A percentile compares a stretch with the other conserved stretches of the same genome.
These are phyloP conservation scores for Thaleichthys pacificus DNA, from an alignment of 2,797 vertebrate species.

Conservation along the genomic window DNA sequence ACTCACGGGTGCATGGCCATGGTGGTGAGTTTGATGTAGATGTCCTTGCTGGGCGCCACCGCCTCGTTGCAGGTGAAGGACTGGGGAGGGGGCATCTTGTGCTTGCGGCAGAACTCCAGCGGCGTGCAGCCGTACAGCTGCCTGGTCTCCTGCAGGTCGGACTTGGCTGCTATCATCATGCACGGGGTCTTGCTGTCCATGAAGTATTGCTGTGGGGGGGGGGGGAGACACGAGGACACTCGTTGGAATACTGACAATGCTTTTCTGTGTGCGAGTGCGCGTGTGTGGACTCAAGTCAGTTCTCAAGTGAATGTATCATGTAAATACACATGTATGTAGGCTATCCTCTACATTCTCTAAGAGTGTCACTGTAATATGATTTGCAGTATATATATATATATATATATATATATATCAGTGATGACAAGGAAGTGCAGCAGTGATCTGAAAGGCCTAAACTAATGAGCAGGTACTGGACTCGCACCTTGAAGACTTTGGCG, in stretches of 20 bases:
- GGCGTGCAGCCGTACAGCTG: slow-evolving; percentile 87
- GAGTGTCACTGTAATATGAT: no score
- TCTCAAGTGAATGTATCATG: no score
- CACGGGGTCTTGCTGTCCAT: slow-evolving; percentile 93
- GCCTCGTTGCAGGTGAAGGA: slow-evolving; percentile 89
- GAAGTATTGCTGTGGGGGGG: slow-evolving; percentile 84
- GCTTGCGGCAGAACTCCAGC: slow-evolving; percentile 91
- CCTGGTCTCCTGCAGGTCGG: slow-evolving; percentile 89
- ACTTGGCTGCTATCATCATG: slow-evolving; percentile 90
- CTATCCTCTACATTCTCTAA: no score
- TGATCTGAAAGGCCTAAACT: no score
- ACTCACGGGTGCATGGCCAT: slow-evolving; percentile 99
- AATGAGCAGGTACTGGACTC: not conserved
- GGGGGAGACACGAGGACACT: not conserved
- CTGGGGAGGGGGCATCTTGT: slow-evolving; percentile 97
- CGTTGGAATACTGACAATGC: not conserved
- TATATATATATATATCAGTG: no score
- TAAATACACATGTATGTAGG: no score
- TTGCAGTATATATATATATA: no score
- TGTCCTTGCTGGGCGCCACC: slow-evolving; percentile 83
- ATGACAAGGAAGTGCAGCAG: no score
- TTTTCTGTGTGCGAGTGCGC: no score
- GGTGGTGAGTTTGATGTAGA: slow-evolving; percentile 93
- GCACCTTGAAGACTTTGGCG: slow-evolving; percentile 91
- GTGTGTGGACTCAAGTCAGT: no score